A percentile compares a stretch with the other conserved stretches of the same genome.
phyloP scores from a whole-genome alignment of 2,113 vertebrate genomes.

The Lasiurus borealis region DNA sequence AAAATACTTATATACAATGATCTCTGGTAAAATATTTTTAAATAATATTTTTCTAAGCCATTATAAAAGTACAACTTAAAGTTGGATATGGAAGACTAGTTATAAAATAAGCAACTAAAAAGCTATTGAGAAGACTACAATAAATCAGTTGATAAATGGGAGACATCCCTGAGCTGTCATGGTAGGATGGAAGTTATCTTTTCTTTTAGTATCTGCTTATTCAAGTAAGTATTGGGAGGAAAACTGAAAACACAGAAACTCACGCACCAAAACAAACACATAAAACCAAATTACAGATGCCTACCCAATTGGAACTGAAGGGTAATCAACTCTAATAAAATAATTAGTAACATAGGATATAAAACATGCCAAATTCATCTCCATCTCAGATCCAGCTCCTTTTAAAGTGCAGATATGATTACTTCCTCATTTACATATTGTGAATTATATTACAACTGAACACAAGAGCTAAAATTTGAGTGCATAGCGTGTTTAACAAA shows the following conservation, averaged over 20 bases:
- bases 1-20: constrained; percentile 49
- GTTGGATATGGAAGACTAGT: not conserved
- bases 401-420: constrained; percentile 29
- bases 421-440: constrained; percentile 33
- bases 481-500: not conserved
- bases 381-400: constrained; percentile 62
- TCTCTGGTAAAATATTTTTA: constrained; percentile 36
- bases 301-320: constrained; percentile 55
- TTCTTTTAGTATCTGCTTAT: constrained; percentile 34
- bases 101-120: constrained; percentile 51
- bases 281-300: constrained; percentile 58
- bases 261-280: constrained; percentile 63
- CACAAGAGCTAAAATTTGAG: not conserved
- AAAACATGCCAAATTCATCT: constrained; percentile 68
- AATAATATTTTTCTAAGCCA: constrained; percentile 37
- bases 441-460: constrained; percentile 24
- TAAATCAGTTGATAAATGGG: constrained; percentile 19
- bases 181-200: constrained; percentile 11
- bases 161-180: not conserved
- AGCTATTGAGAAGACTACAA: not conserved
- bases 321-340: constrained; percentile 65
- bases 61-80: constrained; percentile 56
- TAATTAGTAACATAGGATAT: constrained; percentile 51
- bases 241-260: constrained; percentile 62
- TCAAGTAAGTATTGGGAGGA: constrained; percentile 36